Conservation (phyloP, 2,797 vertebrate species). For the Eremophila alpestris region DNA sequence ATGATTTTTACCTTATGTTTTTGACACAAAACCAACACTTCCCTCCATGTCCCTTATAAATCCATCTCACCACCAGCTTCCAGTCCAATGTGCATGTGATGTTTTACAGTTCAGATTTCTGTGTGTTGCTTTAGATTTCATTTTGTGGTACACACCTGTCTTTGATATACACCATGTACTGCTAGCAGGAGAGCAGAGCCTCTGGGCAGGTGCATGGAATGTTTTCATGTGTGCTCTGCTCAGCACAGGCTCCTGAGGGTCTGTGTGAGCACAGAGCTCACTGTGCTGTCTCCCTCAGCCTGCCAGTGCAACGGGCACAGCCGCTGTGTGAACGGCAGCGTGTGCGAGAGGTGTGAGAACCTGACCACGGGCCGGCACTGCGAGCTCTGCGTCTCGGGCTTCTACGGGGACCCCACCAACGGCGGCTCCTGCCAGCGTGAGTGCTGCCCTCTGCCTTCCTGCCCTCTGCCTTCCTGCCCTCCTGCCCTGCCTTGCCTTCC, state of each 20-base stretch:
- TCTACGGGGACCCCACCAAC: slow-evolving; percentile 95
- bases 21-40: not conserved
- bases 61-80: not conserved
- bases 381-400: slow-evolving; percentile 93
- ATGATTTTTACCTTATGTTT: not conserved
- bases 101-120: not conserved
- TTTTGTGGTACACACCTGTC: accelerated
- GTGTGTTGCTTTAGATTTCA: not conserved
- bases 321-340: slow-evolving; percentile 91
- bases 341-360: slow-evolving; percentile 94
- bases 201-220: not conserved
- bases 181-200: too few species aligned
- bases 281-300: slow-evolving; percentile 72
- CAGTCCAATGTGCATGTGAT: not conserved
- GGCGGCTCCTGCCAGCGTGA: slow-evolving; percentile 96
- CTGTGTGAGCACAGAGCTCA: not conserved
- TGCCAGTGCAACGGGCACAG: slow-evolving; percentile 99
- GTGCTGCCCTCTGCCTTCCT: slow-evolving; percentile 50
- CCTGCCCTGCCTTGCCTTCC: too few species aligned
- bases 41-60: not conserved
- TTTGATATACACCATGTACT: too few species aligned
- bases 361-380: slow-evolving; percentile 94
- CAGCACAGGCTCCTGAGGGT: accelerated
- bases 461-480: too few species aligned
- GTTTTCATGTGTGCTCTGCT: not conserved